A percentile compares a stretch with the other conserved stretches of the same genome.
Conservation (phyloP, 2,797 vertebrate species). For the Falco biarmicus region DNA sequence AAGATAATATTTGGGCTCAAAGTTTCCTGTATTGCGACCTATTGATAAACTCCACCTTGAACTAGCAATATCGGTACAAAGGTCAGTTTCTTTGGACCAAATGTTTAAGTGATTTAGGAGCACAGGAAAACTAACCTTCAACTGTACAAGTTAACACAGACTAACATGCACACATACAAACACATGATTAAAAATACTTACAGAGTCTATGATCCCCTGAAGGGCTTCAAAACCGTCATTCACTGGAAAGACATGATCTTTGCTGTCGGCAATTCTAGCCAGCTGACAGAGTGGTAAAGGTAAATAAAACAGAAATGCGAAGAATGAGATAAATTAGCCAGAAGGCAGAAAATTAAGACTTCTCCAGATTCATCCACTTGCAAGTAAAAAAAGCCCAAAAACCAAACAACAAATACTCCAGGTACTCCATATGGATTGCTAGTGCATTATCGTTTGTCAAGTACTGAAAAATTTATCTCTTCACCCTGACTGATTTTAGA, state of each 20-base stretch:
- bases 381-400: background rate
- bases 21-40: background rate
- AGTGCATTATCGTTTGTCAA: background rate
- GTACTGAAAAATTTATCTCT: background rate
- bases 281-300: constrained; percentile 77
- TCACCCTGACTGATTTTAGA: background rate
- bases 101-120: background rate
- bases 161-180: background rate
- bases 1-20: background rate
- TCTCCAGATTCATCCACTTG: background rate
- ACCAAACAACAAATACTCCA: background rate
- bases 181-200: constrained; percentile 74
- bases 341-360: background rate
- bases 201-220: constrained; percentile 95
- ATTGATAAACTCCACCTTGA: background rate
- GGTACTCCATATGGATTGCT: background rate
- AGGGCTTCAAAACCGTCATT: constrained; percentile 96
- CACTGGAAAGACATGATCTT: constrained; percentile 96
- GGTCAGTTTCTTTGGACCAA: background rate
- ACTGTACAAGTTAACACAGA: background rate
- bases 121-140: too few relatives aligned
- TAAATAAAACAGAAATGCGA: background rate
- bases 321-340: constrained; percentile 1
- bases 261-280: constrained; percentile 96
- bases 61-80: background rate